A percentile compares a stretch with the other conserved stretches of the same genome.
Evolutionary conservation across 2,797 vertebrate genomes (phyloP).

Genomic region (Cirrhinus molitorella): DNA sequence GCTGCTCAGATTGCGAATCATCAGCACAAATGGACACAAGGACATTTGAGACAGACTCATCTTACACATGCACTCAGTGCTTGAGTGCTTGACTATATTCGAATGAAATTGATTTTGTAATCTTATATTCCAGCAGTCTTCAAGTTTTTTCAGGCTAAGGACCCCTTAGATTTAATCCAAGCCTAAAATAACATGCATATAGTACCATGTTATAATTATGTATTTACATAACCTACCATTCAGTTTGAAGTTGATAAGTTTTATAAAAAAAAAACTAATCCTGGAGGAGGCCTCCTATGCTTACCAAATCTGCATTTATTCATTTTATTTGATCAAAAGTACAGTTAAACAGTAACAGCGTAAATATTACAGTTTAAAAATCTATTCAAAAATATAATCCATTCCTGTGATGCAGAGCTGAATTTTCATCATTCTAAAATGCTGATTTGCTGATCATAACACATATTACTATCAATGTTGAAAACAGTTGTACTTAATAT

Average conservation of each 20-base stretch:
- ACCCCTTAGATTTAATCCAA: slow-evolving; percentile 2
- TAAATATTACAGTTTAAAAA: background rate
- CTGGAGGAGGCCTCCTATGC: background rate
- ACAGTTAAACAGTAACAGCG: background rate
- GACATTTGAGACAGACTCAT: slow-evolving; percentile 36
- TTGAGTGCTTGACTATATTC: background rate
- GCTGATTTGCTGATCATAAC: background rate
- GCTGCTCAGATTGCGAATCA: slow-evolving; percentile 31
- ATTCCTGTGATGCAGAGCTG: too few relatives aligned
- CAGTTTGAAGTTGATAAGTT: too few relatives aligned
- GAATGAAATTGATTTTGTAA: slow-evolving; percentile 5
- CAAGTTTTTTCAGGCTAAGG: background rate
- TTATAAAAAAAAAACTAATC: too few relatives aligned
- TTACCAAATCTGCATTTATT: background rate
- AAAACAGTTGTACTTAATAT: background rate
- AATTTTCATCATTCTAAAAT: background rate
- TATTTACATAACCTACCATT: background rate
- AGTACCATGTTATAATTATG: background rate
- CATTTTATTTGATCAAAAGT: background rate
- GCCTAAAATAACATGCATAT: background rate
- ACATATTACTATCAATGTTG: background rate
- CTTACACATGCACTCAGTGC: slow-evolving; percentile 39
- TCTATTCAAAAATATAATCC: too few relatives aligned
- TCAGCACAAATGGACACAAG: slow-evolving; percentile 47
- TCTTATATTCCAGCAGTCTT: background rate